Percentiles rank a stretch among this genome's conserved stretches.
Evolutionary conservation across 2,888 invertebrate genomes (phyloP).

Genomic region (Leptogaster cylindrica): DNA sequence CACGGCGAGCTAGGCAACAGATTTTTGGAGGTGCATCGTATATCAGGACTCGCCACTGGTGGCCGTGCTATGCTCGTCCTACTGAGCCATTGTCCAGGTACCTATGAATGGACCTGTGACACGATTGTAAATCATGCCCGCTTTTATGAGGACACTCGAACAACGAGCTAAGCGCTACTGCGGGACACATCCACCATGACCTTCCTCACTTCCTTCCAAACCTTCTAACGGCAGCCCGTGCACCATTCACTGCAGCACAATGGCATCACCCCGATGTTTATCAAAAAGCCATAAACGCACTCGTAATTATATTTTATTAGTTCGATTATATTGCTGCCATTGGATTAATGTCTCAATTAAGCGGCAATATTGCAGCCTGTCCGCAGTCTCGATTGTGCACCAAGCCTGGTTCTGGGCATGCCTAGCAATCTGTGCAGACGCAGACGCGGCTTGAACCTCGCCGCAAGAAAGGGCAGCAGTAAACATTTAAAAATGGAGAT

Average conservation of each 20-base stretch:
- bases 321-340: slow-evolving; percentile 35
- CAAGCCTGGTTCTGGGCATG: neutral
- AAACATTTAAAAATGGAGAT: slow-evolving; percentile 35
- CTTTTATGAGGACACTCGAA: slow-evolving; percentile 18
- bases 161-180: slow-evolving; percentile 30
- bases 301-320: slow-evolving; percentile 36
- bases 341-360: slow-evolving; percentile 41
- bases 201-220: slow-evolving; percentile 29
- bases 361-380: slow-evolving; percentile 12
- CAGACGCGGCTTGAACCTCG: slow-evolving; percentile 15
- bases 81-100: slow-evolving; percentile 28
- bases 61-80: slow-evolving; percentile 11
- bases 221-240: neutral
- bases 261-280: neutral
- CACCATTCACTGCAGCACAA: neutral
- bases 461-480: slow-evolving; percentile 18
- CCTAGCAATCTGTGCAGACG: neutral
- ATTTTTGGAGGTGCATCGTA: slow-evolving; percentile 6
- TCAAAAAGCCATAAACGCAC: slow-evolving; percentile 28
- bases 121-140: slow-evolving; percentile 24
- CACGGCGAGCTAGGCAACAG: slow-evolving; percentile 1
- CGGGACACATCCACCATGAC: slow-evolving; percentile 25
- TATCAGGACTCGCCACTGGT: neutral
- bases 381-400: slow-evolving; percentile 19
- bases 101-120: slow-evolving; percentile 24